These are phyloP conservation scores for Trematomus loennbergii DNA, from an alignment of 2,113 vertebrate genomes.

Conservation along the genomic window DNA sequence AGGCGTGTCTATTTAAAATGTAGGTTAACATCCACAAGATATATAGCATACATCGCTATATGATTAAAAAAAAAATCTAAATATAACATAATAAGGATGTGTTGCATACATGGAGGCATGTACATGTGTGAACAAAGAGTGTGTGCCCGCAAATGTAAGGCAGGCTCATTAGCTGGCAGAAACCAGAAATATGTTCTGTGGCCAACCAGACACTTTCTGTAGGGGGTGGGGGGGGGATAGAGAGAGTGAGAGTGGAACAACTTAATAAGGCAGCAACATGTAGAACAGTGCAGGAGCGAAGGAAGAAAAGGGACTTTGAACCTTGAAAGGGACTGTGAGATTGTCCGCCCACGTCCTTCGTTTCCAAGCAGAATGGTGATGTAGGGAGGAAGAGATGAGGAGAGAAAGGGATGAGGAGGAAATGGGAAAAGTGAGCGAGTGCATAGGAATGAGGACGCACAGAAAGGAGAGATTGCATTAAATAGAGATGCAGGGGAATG, in stretches of 20 bases:
- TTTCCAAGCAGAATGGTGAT: constrained; percentile 42
- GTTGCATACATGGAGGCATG: background rate
- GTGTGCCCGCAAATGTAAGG: constrained; percentile 15
- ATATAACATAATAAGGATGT: constrained; percentile 12
- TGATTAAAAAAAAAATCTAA: background rate
- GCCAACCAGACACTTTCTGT: constrained; percentile 48
- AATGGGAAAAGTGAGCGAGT: constrained; percentile 24
- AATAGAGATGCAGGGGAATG: constrained; percentile 30
- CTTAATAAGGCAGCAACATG: constrained; percentile 77
- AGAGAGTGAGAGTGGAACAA: constrained; percentile 38
- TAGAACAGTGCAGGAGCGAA: constrained; percentile 65
- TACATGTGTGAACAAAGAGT: background rate
- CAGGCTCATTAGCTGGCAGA: constrained; percentile 67
- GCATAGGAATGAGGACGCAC: constrained; percentile 43
- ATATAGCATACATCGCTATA: background rate
- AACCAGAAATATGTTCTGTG: constrained; percentile 65
- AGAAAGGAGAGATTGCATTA: constrained; percentile 45
- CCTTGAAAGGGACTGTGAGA: constrained; percentile 79
- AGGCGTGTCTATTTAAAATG: background rate
- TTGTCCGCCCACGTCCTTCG: constrained; percentile 72
- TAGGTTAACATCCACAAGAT: background rate
- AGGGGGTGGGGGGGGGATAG: constrained; percentile 23
- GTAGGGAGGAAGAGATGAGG: constrained; percentile 27
- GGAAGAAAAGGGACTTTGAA: constrained; percentile 74
- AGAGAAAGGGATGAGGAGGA: constrained; percentile 26